A percentile compares a stretch with the other conserved stretches of the same genome.
These are phyloP conservation scores for Cynaeus angustus DNA, from an alignment of 2,888 invertebrate genomes.

Conservation along the genomic window DNA sequence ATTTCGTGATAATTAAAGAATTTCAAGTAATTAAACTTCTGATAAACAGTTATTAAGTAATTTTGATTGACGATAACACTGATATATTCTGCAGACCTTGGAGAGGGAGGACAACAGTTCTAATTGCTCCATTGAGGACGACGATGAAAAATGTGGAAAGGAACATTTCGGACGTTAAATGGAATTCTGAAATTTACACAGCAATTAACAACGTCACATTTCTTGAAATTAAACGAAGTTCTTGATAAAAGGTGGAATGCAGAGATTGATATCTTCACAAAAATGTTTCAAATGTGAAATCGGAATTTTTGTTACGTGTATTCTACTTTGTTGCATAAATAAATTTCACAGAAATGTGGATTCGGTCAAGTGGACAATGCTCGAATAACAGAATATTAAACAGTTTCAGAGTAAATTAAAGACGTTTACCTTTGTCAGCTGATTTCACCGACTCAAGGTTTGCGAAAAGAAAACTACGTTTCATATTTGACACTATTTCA, in stretches of 20 bases:
- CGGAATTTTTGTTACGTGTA: conserved; percentile 21
- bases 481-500: too few species aligned
- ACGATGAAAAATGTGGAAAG: neutral
- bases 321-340: conserved; percentile 13
- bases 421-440: conserved; percentile 5
- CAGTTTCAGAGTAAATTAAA: neutral
- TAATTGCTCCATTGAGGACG: too few species aligned
- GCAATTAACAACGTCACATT: conserved; percentile 31
- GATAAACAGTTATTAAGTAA: conserved; percentile 27
- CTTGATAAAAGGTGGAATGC: conserved; percentile 17
- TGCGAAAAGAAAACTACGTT: too few species aligned
- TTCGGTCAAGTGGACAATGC: conserved; percentile 5
- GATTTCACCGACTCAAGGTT: neutral
- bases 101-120: too few species aligned
- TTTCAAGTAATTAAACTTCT: conserved; percentile 17
- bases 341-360: conserved; percentile 1
- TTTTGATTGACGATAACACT: conserved; percentile 19
- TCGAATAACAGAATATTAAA: neutral
- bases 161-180: neutral
- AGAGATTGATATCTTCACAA: conserved; percentile 20
- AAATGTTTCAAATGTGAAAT: conserved; percentile 28
- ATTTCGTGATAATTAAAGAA: conserved; percentile 21
- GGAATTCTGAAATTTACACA: conserved; percentile 23
- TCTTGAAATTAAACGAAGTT: conserved; percentile 26
- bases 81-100: neutral